Evolutionary conservation across 2,797 vertebrate species (phyloP).

Genomic region (Xenops minutus): DNA sequence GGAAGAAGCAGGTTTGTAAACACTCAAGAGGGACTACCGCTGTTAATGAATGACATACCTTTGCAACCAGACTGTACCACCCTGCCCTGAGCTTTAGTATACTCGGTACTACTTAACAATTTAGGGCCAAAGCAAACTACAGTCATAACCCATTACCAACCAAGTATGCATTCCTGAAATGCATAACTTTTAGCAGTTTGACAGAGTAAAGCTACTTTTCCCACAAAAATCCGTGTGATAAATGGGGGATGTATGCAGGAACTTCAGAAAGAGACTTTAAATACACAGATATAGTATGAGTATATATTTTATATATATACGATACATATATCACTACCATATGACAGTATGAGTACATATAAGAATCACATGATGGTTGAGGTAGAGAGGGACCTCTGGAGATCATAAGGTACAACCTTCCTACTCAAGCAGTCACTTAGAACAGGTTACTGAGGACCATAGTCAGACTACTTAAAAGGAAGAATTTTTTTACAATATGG

Average conservation of each 20-base stretch:
- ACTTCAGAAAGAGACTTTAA: not conserved
- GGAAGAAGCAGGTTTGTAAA: not conserved
- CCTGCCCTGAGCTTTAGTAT: not conserved
- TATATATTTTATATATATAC: not conserved
- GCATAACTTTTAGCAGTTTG: not conserved
- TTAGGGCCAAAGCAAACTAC: not conserved
- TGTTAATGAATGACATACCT: not conserved
- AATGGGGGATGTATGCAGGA: not conserved
- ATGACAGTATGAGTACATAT: not conserved
- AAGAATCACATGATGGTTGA: not conserved
- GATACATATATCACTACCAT: not conserved
- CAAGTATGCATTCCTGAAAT: not conserved
- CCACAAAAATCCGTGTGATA: not conserved
- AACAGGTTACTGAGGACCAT: not conserved
- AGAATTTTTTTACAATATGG: not conserved
- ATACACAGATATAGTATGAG: not conserved
- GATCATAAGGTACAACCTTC: not conserved
- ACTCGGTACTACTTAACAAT: not conserved
- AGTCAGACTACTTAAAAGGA: not conserved
- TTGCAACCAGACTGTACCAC: not conserved
- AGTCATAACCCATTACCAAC: not conserved
- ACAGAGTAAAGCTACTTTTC: not conserved
- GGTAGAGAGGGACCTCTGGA: not conserved
- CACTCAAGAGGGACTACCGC: not conserved
- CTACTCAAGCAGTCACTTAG: not conserved